These are phyloP conservation scores for Xiphophorus birchmanni DNA, from an alignment of 2,797 vertebrate species.

Conservation along the genomic window DNA sequence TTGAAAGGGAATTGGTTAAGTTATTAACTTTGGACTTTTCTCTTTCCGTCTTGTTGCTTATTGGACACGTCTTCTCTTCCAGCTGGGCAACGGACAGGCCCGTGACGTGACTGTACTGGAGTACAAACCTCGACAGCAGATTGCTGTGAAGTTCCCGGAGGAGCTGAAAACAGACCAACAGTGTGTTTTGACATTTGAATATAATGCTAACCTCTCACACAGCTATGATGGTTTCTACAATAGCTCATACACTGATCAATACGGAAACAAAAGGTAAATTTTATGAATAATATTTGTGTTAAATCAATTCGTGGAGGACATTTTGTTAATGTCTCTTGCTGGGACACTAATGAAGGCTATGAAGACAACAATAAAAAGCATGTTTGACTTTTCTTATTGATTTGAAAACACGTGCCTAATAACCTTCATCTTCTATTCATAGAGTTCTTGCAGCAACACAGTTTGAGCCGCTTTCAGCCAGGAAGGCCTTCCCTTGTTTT, in stretches of 20 bases:
- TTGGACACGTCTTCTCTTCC: constrained; percentile 20
- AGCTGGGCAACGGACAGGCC: constrained; percentile 68
- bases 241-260: constrained; percentile 85
- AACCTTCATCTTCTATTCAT: constrained; percentile 23
- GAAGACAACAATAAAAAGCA: constrained; percentile 2
- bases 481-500: constrained; percentile 96
- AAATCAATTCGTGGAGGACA: background rate
- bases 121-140: constrained; percentile 88
- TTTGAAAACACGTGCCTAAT: constrained; percentile 2
- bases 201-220: constrained; percentile 86
- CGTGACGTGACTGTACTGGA: constrained; percentile 82
- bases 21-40: background rate
- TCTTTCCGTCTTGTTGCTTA: background rate
- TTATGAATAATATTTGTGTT: background rate
- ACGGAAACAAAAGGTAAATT: constrained; percentile 82
- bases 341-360: constrained; percentile 3
- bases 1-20: background rate
- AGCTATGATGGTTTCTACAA: constrained; percentile 93
- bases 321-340: constrained; percentile 7
- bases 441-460: constrained; percentile 95
- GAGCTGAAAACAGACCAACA: constrained; percentile 80
- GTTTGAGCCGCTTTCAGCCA: constrained; percentile 92
- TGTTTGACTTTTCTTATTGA: background rate
- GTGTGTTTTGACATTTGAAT: constrained; percentile 86
- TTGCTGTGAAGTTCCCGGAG: constrained; percentile 85